Evolutionary conservation across 1,140 invertebrate species (phyloP).

Genomic region (Semibalanus balanoides): DNA sequence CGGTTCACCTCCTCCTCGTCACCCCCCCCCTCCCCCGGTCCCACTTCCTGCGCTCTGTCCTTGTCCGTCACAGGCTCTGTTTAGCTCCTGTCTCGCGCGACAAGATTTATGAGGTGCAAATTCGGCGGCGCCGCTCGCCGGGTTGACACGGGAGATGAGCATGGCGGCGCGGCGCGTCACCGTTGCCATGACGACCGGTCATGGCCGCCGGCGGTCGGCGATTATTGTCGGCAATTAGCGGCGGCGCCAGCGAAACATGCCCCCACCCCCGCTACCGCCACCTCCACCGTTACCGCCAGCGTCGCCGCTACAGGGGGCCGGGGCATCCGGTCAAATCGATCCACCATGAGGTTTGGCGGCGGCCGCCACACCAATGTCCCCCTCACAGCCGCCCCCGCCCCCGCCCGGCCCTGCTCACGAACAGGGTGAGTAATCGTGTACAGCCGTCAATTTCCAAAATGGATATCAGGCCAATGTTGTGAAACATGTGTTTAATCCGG

Average conservation of each 20-base stretch:
- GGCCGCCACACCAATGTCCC: background rate
- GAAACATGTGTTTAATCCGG: no score
- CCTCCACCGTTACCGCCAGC: no score
- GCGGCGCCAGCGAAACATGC: background rate
- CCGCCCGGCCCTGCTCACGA: background rate
- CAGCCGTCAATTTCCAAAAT: no score
- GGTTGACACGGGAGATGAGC: background rate
- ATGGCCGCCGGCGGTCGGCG: background rate
- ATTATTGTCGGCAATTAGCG: background rate
- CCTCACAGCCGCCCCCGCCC: no score
- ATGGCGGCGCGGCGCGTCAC: background rate
- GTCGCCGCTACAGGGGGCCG: no score
- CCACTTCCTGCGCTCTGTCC: background rate
- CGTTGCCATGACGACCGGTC: background rate
- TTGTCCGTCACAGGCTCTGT: background rate
- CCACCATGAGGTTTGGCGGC: no score
- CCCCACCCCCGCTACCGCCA: no score
- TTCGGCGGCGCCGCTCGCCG: background rate
- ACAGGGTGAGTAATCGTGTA: background rate
- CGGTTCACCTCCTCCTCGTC: background rate
- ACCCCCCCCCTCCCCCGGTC: background rate
- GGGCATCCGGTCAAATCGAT: background rate
- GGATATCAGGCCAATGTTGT: no score
- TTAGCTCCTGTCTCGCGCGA: background rate
- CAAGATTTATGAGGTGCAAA: background rate